Base-by-base conservation (phyloP, 2,113 vertebrate species). In the Smithornis capensis region DNA sequence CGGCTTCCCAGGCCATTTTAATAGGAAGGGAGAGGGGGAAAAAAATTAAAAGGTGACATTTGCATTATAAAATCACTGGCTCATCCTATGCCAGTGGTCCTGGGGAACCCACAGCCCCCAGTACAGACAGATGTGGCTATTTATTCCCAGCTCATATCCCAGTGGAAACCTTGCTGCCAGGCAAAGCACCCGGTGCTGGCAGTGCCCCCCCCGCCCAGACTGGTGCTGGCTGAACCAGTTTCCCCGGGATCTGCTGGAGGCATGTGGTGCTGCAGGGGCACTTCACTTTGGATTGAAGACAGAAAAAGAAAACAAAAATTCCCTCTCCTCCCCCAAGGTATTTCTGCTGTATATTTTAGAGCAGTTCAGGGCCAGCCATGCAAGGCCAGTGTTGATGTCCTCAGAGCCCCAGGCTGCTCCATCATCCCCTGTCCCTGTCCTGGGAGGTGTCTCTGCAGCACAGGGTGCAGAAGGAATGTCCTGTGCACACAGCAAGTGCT, bases 51-150 rank as follows among this genome's bases (percentile, higher is more conserved):
- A 94, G 27, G n/a, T 31, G 44, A 40, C 45, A 57, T 40, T 33
- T 31, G 29, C 47, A 31, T 53, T 64, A 83, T 38, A 53, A 67
- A 62, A 57, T 5, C 45, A 38, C 24, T 1, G 10, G 42, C 28
- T 73, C 18, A 8, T 7, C 35, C 92, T 13, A 4, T 4, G 22
- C 15, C 14, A 22, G 53, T 5, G 57, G n/a, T 79, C 24, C 73
- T 0, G 0, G 49, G 65, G 52, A 79, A 35, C 40, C 40, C 74
- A 14, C 12, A 37, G 45, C 13, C 35, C 62, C 59, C 0, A 9
- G 0, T 2, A 6, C 4, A 33, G 24, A 31, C 0, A 33, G 22
- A 52, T 0, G 2, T 2, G 6, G 52, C 42, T 35, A 7, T 73
- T 70, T 11, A 31, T 37, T 50, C 28, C 67, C 70, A 19, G 40